Conservation (phyloP, 1,140 invertebrate genomes). For the Plectrocnemia conspersa region DNA sequence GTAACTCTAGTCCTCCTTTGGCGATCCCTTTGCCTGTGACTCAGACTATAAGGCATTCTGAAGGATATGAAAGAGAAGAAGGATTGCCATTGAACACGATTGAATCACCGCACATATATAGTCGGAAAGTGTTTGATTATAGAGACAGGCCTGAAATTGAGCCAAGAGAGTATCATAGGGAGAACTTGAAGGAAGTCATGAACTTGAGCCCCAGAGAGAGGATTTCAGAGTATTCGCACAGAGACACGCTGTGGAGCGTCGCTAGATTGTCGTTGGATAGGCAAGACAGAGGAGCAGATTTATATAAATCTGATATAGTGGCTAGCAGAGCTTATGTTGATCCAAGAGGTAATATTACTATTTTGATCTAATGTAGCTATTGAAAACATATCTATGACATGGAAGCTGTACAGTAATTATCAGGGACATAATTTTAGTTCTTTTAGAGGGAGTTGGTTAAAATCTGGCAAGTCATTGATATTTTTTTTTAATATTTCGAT, state of each 20-base stretch:
- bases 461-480: no score
- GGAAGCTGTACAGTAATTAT: no score
- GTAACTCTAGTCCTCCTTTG: constrained; percentile 23
- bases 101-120: constrained; percentile 7
- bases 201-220: constrained; percentile 22
- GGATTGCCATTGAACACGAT: not conserved
- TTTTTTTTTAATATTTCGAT: no score
- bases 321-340: constrained; percentile 19
- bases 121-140: constrained; percentile 12
- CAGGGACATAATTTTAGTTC: no score
- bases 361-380: not conserved
- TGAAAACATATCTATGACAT: no score
- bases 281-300: constrained; percentile 18
- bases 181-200: constrained; percentile 10
- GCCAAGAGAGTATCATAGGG: constrained; percentile 13
- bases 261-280: constrained; percentile 29
- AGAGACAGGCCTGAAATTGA: constrained; percentile 8
- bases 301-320: constrained; percentile 19
- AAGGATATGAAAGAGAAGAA: constrained; percentile 10
- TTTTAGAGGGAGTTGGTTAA: no score
- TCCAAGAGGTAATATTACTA: constrained; percentile 19
- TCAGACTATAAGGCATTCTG: constrained; percentile 2
- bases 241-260: constrained; percentile 31
- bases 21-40: constrained; percentile 4
- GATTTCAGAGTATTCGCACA: constrained; percentile 5